Percentiles rank a stretch among this genome's conserved stretches.
Conservation (phyloP, 2,888 invertebrate species). For the Tinea semifulvella region DNA sequence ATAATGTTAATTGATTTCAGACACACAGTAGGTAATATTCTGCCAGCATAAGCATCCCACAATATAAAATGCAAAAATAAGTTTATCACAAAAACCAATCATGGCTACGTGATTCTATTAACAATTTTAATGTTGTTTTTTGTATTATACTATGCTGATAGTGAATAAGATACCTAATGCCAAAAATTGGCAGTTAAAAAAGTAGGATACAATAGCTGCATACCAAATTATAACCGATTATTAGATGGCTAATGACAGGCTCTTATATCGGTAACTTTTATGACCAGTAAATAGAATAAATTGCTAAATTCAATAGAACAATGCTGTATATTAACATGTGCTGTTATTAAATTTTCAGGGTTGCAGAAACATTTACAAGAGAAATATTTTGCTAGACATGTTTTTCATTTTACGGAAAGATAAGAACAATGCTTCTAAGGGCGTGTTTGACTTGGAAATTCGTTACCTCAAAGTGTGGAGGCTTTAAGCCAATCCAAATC, state of each 20-base stretch:
- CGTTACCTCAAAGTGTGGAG: too few relatives aligned
- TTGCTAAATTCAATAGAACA: conserved; percentile 14
- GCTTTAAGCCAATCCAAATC: too few relatives aligned
- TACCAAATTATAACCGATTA: conserved; percentile 30
- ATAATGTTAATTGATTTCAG: conserved; percentile 9
- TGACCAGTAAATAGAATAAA: conserved; percentile 10
- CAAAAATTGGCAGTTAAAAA: conserved; percentile 38
- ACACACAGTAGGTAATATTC: conserved; percentile 6
- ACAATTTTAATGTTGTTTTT: conserved; percentile 38
- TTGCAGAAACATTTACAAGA: neutral
- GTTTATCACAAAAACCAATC: conserved; percentile 38
- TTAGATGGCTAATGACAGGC: conserved; percentile 7
- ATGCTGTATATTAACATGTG: conserved; percentile 8
- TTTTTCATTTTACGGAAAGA: too few relatives aligned
- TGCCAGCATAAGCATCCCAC: conserved; percentile 18
- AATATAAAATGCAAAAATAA: conserved; percentile 28
- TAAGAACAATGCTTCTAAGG: too few relatives aligned
- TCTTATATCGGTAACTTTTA: conserved; percentile 5
- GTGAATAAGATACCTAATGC: conserved; percentile 29
- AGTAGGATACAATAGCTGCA: conserved; percentile 35
- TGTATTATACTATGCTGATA: conserved; percentile 20
- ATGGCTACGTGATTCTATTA: conserved; percentile 57
- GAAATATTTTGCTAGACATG: too few relatives aligned
- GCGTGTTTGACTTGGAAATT: too few relatives aligned
- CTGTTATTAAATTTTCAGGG: conserved; percentile 2